These are phyloP conservation scores for Amphiprion percula DNA, from an alignment of 2,113 vertebrate genomes.

Conservation along the genomic window DNA sequence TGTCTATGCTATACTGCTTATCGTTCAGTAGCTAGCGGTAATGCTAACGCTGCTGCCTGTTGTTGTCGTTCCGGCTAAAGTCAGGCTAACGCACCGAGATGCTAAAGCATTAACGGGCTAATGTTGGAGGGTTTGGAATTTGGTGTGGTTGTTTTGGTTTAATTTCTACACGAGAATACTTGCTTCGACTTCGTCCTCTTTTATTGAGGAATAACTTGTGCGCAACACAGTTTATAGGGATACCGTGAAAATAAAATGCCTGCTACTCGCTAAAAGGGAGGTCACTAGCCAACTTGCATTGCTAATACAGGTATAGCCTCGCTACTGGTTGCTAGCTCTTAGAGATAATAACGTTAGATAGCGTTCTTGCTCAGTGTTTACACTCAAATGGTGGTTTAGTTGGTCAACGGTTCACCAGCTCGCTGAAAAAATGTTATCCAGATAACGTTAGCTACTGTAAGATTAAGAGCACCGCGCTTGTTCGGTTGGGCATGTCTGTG, in stretches of 20 bases:
- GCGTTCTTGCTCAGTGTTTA: neutral
- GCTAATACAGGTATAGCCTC: neutral
- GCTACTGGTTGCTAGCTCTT: neutral
- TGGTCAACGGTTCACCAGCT: too few relatives aligned
- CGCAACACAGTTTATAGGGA: rapidly evolving
- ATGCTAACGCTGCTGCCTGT: slow-evolving; percentile 15
- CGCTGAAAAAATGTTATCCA: rapidly evolving
- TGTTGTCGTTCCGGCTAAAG: slow-evolving; percentile 63
- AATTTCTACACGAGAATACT: neutral
- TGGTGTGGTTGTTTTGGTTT: slow-evolving; percentile 36
- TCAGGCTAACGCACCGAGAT: slow-evolving; percentile 55
- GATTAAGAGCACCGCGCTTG: neutral
- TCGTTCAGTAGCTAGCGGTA: neutral
- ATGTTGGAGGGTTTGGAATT: neutral
- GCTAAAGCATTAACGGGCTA: slow-evolving; percentile 18
- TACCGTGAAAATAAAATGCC: neutral
- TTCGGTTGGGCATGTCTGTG: neutral
- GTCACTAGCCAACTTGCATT: slow-evolving; percentile 3
- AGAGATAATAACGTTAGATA: neutral
- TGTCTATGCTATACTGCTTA: neutral
- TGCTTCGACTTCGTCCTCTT: rapidly evolving
- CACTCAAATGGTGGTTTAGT: neutral
- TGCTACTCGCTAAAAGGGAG: neutral
- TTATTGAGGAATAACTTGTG: rapidly evolving
- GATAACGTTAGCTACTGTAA: neutral